These are phyloP conservation scores for Lutjanus erythropterus DNA, from an alignment of 2,113 vertebrate species.

Conservation along the genomic window DNA sequence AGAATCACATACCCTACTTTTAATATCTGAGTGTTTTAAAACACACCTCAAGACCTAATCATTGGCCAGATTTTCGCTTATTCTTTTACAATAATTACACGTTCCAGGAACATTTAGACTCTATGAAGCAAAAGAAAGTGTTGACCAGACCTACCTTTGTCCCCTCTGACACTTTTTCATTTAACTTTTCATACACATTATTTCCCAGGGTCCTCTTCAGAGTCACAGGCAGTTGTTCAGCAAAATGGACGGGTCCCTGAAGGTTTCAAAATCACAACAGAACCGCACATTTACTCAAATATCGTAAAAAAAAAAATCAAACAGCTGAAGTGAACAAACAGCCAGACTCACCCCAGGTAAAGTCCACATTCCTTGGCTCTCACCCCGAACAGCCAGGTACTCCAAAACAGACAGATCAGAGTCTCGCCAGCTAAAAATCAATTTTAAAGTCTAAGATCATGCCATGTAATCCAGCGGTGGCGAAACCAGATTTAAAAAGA, in stretches of 20 bases:
- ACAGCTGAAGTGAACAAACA: not conserved
- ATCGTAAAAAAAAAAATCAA: not conserved
- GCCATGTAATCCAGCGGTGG: not conserved
- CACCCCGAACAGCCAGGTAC: slow-evolving; percentile 86
- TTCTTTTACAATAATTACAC: too few species aligned
- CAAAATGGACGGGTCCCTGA: slow-evolving; percentile 87
- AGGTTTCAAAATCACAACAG: slow-evolving; percentile 4
- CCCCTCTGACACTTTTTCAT: slow-evolving; percentile 82
- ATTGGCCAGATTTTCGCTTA: too few species aligned
- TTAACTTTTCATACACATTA: slow-evolving; percentile 85
- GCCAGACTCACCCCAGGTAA: slow-evolving; percentile 88
- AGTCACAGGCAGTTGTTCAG: slow-evolving; percentile 82
- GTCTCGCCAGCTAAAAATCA: slow-evolving; percentile 66
- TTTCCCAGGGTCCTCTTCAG: slow-evolving; percentile 85
- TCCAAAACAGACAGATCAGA: slow-evolving; percentile 83
- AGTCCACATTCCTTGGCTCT: slow-evolving; percentile 75
- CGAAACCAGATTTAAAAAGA: not conserved
- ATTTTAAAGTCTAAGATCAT: slow-evolving; percentile 6
- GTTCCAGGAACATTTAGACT: too few species aligned
- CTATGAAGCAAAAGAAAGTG: not conserved
- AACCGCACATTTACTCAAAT: not conserved
- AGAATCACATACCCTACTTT: too few species aligned
- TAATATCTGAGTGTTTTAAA: too few species aligned
- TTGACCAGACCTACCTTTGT: slow-evolving; percentile 81
- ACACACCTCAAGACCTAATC: too few species aligned